These are phyloP conservation scores for Galerucella calmariensis DNA, from an alignment of 2,888 invertebrate genomes.

Conservation along the genomic window DNA sequence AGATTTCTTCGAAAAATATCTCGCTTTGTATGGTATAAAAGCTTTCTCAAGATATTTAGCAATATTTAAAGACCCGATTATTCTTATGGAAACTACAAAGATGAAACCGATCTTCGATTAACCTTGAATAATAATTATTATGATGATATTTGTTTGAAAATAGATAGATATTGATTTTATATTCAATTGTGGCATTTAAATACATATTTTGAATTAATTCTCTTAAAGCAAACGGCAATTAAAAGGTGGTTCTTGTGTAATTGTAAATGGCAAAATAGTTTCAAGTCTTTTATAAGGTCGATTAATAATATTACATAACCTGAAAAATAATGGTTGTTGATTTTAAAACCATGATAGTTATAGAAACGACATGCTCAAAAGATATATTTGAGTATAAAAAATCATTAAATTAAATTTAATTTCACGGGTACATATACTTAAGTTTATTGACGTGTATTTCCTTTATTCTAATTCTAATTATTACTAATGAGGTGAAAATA, in stretches of 20 bases:
- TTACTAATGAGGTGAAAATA: neutral
- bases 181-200: neutral
- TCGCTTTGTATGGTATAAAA: neutral
- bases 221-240: neutral
- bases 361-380: too few species aligned
- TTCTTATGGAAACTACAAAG: neutral
- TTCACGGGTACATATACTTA: neutral
- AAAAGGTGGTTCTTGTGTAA: neutral
- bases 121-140: neutral
- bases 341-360: too few species aligned
- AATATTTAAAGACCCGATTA: neutral
- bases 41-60: neutral
- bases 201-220: neutral
- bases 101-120: neutral
- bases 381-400: too few species aligned
- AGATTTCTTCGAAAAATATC: conserved; percentile 11
- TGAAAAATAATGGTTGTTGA: neutral
- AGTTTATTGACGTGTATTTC: neutral
- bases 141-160: neutral
- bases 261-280: conserved; percentile 4
- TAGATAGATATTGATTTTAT: neutral
- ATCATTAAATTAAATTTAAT: too few species aligned
- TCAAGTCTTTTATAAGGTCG: neutral
- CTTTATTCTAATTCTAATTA: neutral
- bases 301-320: neutral